Evolutionary conservation across 1,140 invertebrate genomes (phyloP), one percentile per base, ranked within the genome.

Genomic region (Heliconius himera): DNA sequence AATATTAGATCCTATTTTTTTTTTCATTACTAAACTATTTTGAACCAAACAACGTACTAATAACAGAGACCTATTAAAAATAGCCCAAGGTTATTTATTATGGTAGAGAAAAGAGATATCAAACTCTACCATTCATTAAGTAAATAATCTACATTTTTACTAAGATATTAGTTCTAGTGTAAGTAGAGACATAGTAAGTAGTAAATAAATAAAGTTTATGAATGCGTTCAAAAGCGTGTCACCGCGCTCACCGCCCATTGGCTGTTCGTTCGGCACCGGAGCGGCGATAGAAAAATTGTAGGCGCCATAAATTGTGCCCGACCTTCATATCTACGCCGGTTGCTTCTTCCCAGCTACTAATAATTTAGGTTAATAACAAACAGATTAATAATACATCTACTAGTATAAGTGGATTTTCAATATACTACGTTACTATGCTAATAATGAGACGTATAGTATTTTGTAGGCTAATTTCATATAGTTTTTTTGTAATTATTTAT

Each of bases 211-310:
- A 76, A 76, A 76, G 60, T 76, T 76, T 70, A 76, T 76, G 74
- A 76, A 76, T 76, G 74, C 74, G 74, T 36, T 71, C 36, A 29
- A 70, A 66, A 60, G 56, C 56, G 75, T 76, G 75, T 76, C 75
- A 70, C 41, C 75, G 41, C 26, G 75, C 66, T 76, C 60, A 3
- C 60, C 26, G 60, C 60, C 60, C 33, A 33, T 71, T 38, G 36
- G 36, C 56, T 36, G 73, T 76, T 79, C 18, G 51, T 73, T 73
- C 73, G 46, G 49, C 38, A 54, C 51, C 38, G 26, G 46, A 72
- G 70, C 49, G n/a, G 54, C 76, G 72, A 66, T 74, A 78, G 76
- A 74, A 81, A 81, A 81, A 74, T 78, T 78, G 22, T 81, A 46
- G 72, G 73, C 73, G 46, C 72, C 66, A 77, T 78, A 74, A 74